Conservation (phyloP, 2,113 vertebrate genomes). For the Aythya baeri region DNA sequence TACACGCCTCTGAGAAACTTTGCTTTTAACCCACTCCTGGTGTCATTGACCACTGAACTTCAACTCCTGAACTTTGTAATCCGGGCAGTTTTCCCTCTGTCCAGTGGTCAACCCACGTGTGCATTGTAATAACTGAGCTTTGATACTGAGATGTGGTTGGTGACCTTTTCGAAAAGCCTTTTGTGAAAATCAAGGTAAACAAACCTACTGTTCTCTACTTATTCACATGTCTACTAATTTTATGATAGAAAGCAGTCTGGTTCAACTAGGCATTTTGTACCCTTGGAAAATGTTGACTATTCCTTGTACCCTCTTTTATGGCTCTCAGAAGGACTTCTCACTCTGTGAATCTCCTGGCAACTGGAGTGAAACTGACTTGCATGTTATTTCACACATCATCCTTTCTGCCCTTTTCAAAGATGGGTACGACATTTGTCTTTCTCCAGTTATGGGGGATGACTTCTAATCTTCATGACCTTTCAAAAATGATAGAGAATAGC, state of each 20-base stretch:
- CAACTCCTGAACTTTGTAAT: not conserved
- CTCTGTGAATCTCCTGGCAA: not conserved
- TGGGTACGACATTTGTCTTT: not conserved
- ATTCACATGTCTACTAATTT: not conserved
- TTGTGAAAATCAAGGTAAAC: not conserved
- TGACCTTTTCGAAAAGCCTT: not conserved
- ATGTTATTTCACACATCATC: not conserved
- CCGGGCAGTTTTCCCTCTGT: not conserved
- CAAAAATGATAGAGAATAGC: not conserved
- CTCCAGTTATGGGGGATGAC: not conserved
- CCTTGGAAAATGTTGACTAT: not conserved
- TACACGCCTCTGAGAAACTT: not conserved
- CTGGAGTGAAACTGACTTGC: not conserved
- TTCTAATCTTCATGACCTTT: not conserved
- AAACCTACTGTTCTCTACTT: not conserved
- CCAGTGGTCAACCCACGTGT: not conserved
- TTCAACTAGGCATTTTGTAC: not conserved
- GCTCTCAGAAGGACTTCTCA: not conserved
- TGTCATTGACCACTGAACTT: not conserved
- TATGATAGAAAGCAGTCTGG: not conserved
- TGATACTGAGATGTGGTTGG: not conserved
- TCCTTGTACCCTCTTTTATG: not conserved
- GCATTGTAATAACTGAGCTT: not conserved
- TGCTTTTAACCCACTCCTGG: not conserved
- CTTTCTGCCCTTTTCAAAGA: not conserved